These are phyloP conservation scores for Cherax destructor DNA, from an alignment of 1,140 invertebrate species.

Conservation along the genomic window DNA sequence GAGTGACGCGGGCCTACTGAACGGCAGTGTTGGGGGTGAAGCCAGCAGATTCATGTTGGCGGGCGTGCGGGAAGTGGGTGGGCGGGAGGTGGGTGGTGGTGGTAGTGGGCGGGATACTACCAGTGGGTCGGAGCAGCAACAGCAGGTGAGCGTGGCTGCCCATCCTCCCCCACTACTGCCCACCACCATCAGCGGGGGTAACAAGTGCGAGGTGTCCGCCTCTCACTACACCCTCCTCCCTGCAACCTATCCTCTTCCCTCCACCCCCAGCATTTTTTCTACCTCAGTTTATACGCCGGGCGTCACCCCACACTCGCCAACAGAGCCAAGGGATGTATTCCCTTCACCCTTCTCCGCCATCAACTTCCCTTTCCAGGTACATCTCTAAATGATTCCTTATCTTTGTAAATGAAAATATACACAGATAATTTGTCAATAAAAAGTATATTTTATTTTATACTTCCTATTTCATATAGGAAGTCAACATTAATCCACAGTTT, in stretches of 20 bases:
- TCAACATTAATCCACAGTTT: too few species aligned
- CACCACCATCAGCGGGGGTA: slow-evolving; percentile 18
- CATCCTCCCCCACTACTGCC: neutral
- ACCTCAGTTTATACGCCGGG: slow-evolving; percentile 31
- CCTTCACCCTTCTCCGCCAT: slow-evolving; percentile 39
- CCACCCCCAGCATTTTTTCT: slow-evolving; percentile 45
- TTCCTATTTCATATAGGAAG: too few species aligned
- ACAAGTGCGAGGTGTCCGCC: slow-evolving; percentile 33
- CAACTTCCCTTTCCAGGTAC: slow-evolving; percentile 56
- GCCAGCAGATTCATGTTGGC: slow-evolving; percentile 22
- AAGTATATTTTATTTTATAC: too few species aligned
- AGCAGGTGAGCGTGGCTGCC: slow-evolving; percentile 29
- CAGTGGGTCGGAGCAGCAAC: slow-evolving; percentile 20
- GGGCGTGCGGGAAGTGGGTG: slow-evolving; percentile 15
- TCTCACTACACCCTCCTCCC: slow-evolving; percentile 35
- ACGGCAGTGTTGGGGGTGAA: neutral
- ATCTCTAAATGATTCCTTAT: neutral
- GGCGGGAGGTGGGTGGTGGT: slow-evolving; percentile 20
- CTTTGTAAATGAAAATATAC: too few species aligned
- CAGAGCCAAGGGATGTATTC: slow-evolving; percentile 45
- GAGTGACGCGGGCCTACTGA: neutral
- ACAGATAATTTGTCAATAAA: too few species aligned
- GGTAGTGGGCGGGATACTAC: neutral
- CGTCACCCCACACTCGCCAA: slow-evolving; percentile 17
- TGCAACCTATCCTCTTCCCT: slow-evolving; percentile 32